Evolutionary conservation across 2,888 invertebrate species (phyloP).

Genomic region (Harpagoxenus sublaevis): DNA sequence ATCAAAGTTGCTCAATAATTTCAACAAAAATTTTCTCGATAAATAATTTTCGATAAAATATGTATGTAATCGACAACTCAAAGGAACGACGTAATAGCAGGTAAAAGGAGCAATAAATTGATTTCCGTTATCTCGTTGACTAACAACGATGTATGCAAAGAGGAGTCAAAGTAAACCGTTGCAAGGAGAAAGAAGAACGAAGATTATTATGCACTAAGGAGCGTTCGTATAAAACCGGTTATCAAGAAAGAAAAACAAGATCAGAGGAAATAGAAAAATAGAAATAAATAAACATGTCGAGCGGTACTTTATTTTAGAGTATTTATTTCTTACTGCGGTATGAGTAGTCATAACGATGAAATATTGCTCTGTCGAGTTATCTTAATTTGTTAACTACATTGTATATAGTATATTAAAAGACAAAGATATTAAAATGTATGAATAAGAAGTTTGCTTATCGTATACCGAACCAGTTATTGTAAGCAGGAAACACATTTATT

Average conservation of each 20-base stretch:
- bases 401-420: neutral
- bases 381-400: neutral
- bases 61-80: neutral
- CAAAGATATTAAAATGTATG: neutral
- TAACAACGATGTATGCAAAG: slow-evolving; percentile 23
- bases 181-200: neutral
- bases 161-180: slow-evolving; percentile 39
- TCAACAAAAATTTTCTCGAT: neutral
- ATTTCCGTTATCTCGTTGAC: slow-evolving; percentile 45
- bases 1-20: neutral
- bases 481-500: neutral
- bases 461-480: neutral
- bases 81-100: slow-evolving; percentile 16
- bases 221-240: slow-evolving; percentile 17
- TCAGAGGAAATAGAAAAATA: slow-evolving; percentile 20
- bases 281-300: slow-evolving; percentile 33
- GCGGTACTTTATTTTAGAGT: neutral
- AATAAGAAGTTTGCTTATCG: neutral
- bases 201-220: slow-evolving; percentile 24
- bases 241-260: slow-evolving; percentile 33
- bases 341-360: neutral
- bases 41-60: neutral
- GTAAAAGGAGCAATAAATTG: slow-evolving; percentile 45
- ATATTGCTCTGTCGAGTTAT: neutral
- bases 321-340: neutral